A percentile compares a stretch with the other conserved stretches of the same genome.
Evolutionary conservation across 2,888 invertebrate species (phyloP).

Genomic region (Drosophila mimica): DNA sequence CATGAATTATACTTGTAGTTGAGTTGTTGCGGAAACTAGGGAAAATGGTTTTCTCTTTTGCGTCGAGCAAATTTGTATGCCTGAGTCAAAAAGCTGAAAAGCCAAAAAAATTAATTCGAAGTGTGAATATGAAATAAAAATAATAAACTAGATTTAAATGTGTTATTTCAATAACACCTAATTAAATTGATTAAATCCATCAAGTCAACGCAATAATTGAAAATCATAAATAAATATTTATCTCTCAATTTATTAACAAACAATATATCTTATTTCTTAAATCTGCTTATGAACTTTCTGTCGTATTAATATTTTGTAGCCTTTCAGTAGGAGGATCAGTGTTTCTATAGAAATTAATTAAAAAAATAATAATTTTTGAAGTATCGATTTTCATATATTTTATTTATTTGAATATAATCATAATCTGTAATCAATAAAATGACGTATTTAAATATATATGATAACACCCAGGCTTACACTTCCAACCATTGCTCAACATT

Average conservation of each 20-base stretch:
- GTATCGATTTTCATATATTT: neutral
- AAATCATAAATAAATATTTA: no score
- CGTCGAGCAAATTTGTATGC: rapidly evolving
- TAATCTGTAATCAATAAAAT: neutral
- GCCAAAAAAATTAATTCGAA: neutral
- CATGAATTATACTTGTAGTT: neutral
- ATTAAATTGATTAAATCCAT: neutral
- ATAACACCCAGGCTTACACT: neutral
- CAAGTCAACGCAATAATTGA: neutral
- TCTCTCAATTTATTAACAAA: neutral
- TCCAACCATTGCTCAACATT: slow-evolving; percentile 33
- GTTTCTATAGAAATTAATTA: neutral
- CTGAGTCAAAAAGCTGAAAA: neutral
- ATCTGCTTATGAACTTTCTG: neutral
- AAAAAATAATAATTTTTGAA: neutral
- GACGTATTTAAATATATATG: neutral
- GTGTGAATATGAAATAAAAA: neutral
- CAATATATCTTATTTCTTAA: neutral
- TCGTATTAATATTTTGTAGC: neutral
- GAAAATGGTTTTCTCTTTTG: neutral
- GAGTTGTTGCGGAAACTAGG: neutral
- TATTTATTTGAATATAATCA: neutral
- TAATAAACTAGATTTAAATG: neutral
- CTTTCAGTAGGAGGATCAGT: neutral
- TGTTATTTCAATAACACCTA: rapidly evolving